phyloP scores from a whole-genome alignment of 2,113 vertebrate species.

The Dolichotis patagonum region DNA sequence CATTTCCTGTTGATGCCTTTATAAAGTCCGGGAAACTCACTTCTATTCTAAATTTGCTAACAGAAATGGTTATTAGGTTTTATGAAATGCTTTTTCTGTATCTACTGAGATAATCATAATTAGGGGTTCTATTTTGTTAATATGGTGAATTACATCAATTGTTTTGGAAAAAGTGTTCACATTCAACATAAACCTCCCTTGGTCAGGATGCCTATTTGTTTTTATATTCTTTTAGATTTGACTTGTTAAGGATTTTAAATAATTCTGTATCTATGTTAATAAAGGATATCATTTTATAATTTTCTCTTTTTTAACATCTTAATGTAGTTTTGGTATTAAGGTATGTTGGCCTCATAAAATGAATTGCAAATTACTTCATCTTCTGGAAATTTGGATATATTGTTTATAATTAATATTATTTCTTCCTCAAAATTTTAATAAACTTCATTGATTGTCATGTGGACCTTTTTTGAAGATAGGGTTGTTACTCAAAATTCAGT shows the following conservation, averaged over 20 bases:
- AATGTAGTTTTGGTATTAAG: not conserved
- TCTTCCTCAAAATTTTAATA: not conserved
- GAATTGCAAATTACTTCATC: not conserved
- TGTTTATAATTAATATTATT: not conserved
- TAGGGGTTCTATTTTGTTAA: not conserved
- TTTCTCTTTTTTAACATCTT: not conserved
- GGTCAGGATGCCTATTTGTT: not conserved
- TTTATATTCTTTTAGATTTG: not conserved
- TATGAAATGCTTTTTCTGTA: not conserved
- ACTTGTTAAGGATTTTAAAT: not conserved
- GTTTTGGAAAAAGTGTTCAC: not conserved
- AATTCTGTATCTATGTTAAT: not conserved
- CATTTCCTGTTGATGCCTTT: not conserved
- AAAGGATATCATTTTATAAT: not conserved
- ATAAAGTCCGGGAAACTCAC: not conserved
- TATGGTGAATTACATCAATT: not conserved
- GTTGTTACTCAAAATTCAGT: slow-evolving; percentile 38
- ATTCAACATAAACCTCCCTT: not conserved
- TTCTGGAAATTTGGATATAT: not conserved
- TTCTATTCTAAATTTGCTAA: not conserved
- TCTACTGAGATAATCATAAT: not conserved
- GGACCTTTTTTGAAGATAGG: not conserved
- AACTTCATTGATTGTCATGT: not conserved
- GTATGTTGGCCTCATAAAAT: not conserved
- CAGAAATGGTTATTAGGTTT: not conserved